Evolutionary conservation across 2,797 vertebrate genomes (phyloP), one percentile per base, ranked within the genome.

Genomic region (Buceros bicornis): DNA sequence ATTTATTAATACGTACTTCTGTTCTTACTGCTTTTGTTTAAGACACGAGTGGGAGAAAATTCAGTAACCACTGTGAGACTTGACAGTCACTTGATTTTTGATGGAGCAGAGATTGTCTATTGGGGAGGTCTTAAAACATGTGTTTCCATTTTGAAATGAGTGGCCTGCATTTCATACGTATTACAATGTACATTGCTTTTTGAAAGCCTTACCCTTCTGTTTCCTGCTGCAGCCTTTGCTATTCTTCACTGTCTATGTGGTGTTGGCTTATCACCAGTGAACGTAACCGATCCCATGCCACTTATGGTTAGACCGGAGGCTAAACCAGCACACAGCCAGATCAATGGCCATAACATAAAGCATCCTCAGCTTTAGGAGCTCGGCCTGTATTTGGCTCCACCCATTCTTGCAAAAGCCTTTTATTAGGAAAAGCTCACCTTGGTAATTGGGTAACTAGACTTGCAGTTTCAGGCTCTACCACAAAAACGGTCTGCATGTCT

Each of bases 381-480:
- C 73, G 65, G 12, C 5, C 35, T 67, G 11, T 19, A 21, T 37
- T 43, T 33, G 66, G 4, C 24, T 80, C 12, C 37, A 86, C 51
- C 26, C 10, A 8, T 35, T 73, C 67, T 58, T 2, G 1, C 19
- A 37, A 29, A 82, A 70, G 13, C 8, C 24, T 77, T 70, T 62
- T 26, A 25, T 35, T 45, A 81, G 22, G 72, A 25, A 80, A 86
- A 74, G 8, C 6, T 89, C 2, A 7, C 35, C n/a, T 26, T 66
- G 16, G 11, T 60, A 22, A 47, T 51, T 0, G 0, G 31, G n/a
- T 13, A 5, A 1, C 26, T 51, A 35, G 53, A 21, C 25, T 58
- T 61, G 60, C 16, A 47, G 5, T 54, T 80, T 40, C 16, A 57
- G 22, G 28, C n/a, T 50, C 15, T 45, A 11, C 22, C 31, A 28